These are phyloP conservation scores for Drosophila subpulchrella DNA, from an alignment of 1,140 invertebrate genomes.

Conservation along the genomic window DNA sequence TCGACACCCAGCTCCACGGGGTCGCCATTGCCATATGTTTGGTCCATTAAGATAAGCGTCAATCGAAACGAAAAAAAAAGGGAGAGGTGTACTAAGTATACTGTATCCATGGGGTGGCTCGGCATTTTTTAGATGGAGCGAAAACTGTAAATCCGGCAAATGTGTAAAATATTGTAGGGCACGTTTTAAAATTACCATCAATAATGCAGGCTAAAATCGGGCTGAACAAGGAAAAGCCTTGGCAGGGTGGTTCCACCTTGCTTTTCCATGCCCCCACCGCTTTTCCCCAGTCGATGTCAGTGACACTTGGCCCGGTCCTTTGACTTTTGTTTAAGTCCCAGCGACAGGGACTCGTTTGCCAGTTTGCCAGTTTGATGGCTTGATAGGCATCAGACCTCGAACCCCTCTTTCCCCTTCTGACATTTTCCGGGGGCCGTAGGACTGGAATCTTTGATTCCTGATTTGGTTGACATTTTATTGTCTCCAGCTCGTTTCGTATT, in stretches of 20 bases:
- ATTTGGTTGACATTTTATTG: constrained; percentile 77
- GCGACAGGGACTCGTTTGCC: constrained; percentile 62
- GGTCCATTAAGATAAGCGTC: constrained; percentile 83
- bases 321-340: constrained; percentile 70
- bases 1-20: constrained; percentile 12
- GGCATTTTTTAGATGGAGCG: constrained; percentile 28
- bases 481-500: constrained; percentile 70
- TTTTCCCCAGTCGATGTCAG: constrained; percentile 53
- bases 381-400: constrained; percentile 67
- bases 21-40: constrained; percentile 69
- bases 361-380: constrained; percentile 78
- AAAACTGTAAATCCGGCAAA: constrained; percentile 80
- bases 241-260: constrained; percentile 38
- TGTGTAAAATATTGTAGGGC: constrained; percentile 79
- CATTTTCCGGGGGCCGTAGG: constrained; percentile 10
- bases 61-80: constrained; percentile 72
- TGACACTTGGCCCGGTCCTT: constrained; percentile 64
- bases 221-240: constrained; percentile 1
- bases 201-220: constrained; percentile 61
- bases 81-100: constrained; percentile 17
- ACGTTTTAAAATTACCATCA: constrained; percentile 83
- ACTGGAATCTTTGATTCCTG: constrained; percentile 46
- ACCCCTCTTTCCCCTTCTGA: neutral
- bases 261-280: neutral
- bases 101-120: constrained; percentile 2